A percentile compares a stretch with the other conserved stretches of the same genome.
phyloP scores from a whole-genome alignment of 2,888 invertebrate genomes.

The Smittia aterrima region DNA sequence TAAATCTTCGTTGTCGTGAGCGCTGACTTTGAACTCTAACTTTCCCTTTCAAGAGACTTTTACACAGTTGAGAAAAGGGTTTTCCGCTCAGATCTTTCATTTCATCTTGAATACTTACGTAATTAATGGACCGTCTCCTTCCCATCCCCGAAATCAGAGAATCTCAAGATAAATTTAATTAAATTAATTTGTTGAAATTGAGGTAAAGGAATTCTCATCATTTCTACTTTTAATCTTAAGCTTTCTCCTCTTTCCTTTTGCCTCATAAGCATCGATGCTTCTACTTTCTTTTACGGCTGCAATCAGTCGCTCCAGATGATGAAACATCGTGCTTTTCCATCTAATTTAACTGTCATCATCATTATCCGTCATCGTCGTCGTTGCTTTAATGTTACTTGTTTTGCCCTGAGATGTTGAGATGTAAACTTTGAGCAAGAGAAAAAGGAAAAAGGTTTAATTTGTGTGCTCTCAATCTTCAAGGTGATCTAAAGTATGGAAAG shows the following conservation, averaged over 20 bases:
- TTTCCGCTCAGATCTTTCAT: too few species aligned
- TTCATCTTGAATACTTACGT: too few species aligned
- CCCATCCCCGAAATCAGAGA: neutral
- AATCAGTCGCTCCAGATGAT: neutral
- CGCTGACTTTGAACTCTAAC: too few species aligned
- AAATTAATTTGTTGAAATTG: conserved; percentile 11
- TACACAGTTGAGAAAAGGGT: too few species aligned
- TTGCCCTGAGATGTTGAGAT: too few species aligned
- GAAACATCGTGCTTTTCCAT: neutral
- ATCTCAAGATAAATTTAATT: neutral
- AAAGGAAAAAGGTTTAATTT: conserved; percentile 14
- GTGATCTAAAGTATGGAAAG: neutral
- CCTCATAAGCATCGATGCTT: neutral
- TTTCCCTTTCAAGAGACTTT: too few species aligned
- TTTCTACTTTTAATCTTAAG: neutral
- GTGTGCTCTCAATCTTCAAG: conserved; percentile 9
- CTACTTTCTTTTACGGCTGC: neutral
- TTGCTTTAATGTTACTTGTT: neutral
- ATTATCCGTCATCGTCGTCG: neutral
- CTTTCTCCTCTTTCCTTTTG: neutral
- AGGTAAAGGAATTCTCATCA: neutral
- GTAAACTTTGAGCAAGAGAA: too few species aligned
- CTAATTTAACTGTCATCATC: conserved; percentile 21
- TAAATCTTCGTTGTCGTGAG: too few species aligned
- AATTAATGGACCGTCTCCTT: too few species aligned